Conservation (phyloP, 1,140 invertebrate species). For the Agraylea sexmaculata region DNA sequence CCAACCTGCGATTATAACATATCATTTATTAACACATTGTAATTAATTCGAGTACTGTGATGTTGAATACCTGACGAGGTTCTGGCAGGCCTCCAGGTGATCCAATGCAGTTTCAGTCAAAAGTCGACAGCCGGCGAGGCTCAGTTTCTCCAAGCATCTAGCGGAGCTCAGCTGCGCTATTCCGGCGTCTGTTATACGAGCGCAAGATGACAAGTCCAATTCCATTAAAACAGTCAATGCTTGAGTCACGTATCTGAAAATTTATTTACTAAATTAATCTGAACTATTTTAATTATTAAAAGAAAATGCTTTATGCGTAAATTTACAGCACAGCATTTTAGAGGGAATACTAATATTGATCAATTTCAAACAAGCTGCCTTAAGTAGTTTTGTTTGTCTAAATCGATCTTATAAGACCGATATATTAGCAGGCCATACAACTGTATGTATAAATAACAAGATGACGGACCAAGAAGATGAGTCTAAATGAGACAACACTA, state of each 20-base stretch:
- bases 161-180: conserved; percentile 67
- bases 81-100: conserved; percentile 54
- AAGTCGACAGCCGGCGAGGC: conserved; percentile 69
- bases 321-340: too few species aligned
- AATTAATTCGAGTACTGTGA: conserved; percentile 2
- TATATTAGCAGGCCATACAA: too few species aligned
- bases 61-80: conserved; percentile 30
- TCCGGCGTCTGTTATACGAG: conserved; percentile 76
- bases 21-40: not conserved
- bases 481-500: too few species aligned
- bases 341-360: too few species aligned
- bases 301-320: too few species aligned
- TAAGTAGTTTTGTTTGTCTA: too few species aligned
- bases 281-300: too few species aligned
- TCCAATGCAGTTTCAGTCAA: conserved; percentile 73
- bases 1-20: conserved; percentile 38
- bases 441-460: too few species aligned
- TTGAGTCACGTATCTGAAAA: conserved; percentile 51
- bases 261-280: too few species aligned
- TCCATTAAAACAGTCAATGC: conserved; percentile 59
- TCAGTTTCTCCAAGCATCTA: conserved; percentile 48
- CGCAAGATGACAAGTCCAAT: conserved; percentile 74
- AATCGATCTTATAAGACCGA: too few species aligned
- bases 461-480: too few species aligned
- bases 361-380: too few species aligned